phyloP scores from a whole-genome alignment of 2,888 invertebrate genomes.

The Rhogogaster chlorosoma region DNA sequence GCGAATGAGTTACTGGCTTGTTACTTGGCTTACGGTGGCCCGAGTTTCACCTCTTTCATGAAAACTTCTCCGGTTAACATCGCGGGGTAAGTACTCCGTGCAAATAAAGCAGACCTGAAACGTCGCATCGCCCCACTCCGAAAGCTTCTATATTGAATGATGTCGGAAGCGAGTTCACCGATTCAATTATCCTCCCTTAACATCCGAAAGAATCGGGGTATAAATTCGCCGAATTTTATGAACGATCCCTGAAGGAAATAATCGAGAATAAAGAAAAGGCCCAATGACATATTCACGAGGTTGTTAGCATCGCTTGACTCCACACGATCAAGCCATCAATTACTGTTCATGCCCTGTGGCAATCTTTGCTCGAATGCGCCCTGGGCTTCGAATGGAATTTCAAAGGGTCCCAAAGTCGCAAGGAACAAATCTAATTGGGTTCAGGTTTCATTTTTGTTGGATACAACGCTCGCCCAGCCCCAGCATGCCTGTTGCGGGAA shows the following conservation, averaged over 20 bases:
- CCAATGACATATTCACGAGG: background rate
- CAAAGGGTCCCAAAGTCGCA: background rate
- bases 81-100: slow-evolving; percentile 5
- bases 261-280: background rate
- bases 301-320: slow-evolving; percentile 29
- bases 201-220: slow-evolving; percentile 1
- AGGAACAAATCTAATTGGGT: slow-evolving; percentile 30
- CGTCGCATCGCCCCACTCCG: background rate
- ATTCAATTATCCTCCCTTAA: background rate
- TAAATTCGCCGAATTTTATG: background rate
- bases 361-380: background rate
- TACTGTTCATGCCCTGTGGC: slow-evolving; percentile 23
- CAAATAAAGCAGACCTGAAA: slow-evolving; percentile 29
- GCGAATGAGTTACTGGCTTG: slow-evolving; percentile 72
- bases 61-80: slow-evolving; percentile 30
- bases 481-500: no score
- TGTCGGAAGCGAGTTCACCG: background rate
- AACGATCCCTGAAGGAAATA: background rate
- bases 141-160: slow-evolving; percentile 8
- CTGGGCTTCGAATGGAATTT: background rate
- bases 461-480: background rate
- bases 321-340: slow-evolving; percentile 38
- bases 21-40: slow-evolving; percentile 61
- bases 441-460: slow-evolving; percentile 20
- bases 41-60: slow-evolving; percentile 42